A percentile compares a stretch with the other conserved stretches of the same genome.
Evolutionary conservation across 2,113 vertebrate genomes (phyloP).

Genomic region (Takifugu bimaculatus): DNA sequence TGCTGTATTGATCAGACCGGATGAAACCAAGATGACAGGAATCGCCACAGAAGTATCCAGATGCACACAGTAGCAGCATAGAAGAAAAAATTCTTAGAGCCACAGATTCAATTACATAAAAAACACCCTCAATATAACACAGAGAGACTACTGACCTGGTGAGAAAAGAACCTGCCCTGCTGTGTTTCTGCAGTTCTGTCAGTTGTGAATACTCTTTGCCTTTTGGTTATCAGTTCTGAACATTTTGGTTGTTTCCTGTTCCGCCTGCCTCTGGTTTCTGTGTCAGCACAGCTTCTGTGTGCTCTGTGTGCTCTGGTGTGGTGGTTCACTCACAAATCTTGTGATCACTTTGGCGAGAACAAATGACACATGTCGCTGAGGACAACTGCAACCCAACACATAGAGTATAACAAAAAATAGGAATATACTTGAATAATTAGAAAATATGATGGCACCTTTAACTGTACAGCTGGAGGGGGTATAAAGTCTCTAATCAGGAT

Average conservation of each 20-base stretch:
- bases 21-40: background rate
- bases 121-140: background rate
- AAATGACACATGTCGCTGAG: too few relatives aligned
- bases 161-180: slow-evolving; percentile 16
- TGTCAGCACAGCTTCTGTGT: slow-evolving; percentile 2
- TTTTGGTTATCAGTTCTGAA: background rate
- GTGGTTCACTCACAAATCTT: background rate
- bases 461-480: too few relatives aligned
- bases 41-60: background rate
- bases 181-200: background rate
- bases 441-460: too few relatives aligned
- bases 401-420: too few relatives aligned
- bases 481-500: too few relatives aligned
- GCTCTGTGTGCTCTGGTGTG: slow-evolving; percentile 4
- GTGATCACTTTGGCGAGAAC: slow-evolving; percentile 9
- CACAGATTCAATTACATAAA: background rate
- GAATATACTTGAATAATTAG: too few relatives aligned
- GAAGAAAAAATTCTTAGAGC: slow-evolving; percentile 2
- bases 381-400: too few relatives aligned
- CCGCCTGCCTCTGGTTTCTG: slow-evolving; percentile 39
- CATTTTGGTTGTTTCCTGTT: background rate
- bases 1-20: slow-evolving; percentile 30
- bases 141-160: background rate
- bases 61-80: background rate
- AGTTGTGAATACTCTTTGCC: background rate